Conservation (phyloP, 2,888 invertebrate genomes). For the Salpingus planirostris region DNA sequence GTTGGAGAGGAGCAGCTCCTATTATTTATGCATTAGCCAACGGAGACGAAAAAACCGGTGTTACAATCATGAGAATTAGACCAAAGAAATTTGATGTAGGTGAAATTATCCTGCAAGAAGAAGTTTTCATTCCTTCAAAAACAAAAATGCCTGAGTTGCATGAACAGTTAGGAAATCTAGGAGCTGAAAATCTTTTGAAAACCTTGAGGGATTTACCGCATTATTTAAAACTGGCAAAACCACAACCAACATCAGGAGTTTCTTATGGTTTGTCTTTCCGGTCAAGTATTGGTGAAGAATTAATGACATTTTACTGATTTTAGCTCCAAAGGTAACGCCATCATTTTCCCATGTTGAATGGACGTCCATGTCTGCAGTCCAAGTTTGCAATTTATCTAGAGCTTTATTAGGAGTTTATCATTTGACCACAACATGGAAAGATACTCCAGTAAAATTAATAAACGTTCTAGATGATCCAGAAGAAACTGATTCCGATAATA, state of each 20-base stretch:
- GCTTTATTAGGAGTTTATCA: slow-evolving; percentile 58
- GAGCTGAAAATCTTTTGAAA: slow-evolving; percentile 58
- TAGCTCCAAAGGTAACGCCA: slow-evolving; percentile 66
- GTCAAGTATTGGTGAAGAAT: slow-evolving; percentile 1
- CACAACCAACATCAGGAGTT: slow-evolving; percentile 53
- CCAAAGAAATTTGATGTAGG: slow-evolving; percentile 77
- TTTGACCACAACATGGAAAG: slow-evolving; percentile 53
- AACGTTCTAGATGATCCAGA: slow-evolving; percentile 30
- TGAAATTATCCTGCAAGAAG: slow-evolving; percentile 53
- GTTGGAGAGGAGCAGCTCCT: slow-evolving; percentile 91
- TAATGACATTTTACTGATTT: slow-evolving; percentile 28
- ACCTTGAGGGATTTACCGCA: slow-evolving; percentile 52
- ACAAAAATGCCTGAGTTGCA: slow-evolving; percentile 59
- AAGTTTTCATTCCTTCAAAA: slow-evolving; percentile 47
- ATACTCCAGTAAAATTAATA: slow-evolving; percentile 53
- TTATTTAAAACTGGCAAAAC: slow-evolving; percentile 47
- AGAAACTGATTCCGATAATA: slow-evolving; percentile 2
- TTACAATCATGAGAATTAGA: slow-evolving; percentile 80
- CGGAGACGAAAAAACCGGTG: slow-evolving; percentile 72
- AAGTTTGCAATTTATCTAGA: slow-evolving; percentile 63
- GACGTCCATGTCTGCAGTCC: slow-evolving; percentile 51
- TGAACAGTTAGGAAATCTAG: slow-evolving; percentile 54
- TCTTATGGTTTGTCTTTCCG: slow-evolving; percentile 54
- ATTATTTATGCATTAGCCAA: slow-evolving; percentile 76
- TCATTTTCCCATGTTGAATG: slow-evolving; percentile 56